Conservation (phyloP, 2,113 vertebrate genomes). For the cat (Felis catus) region F.catus_Fca126_mat1.0 CM031414.1:24639001-24639500, state of each 20-base stretch:
- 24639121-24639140: neutral
- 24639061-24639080: conserved; percentile 27
- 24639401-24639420: conserved; percentile 30
- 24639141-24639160: neutral
- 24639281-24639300: neutral
- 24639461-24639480: conserved; percentile 15
- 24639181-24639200: neutral
- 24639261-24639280: neutral
- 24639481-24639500: neutral
- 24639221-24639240: conserved; percentile 24
- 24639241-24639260: neutral
- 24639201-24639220: conserved; percentile 37
- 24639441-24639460: neutral
- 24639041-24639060: conserved; percentile 1
- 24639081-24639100: conserved; percentile 6
- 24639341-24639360: conserved; percentile 29
- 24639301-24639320: neutral
- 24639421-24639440: conserved; percentile 34
- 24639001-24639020: neutral
- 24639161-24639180: conserved; percentile 15
- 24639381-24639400: neutral
- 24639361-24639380: conserved; percentile 45
- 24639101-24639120: conserved; percentile 1
- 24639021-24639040: neutral
- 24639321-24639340: conserved; percentile 46